These are phyloP conservation scores for Argyrosomus regius DNA, from an alignment of 2,797 vertebrate genomes.

Conservation along the genomic window DNA sequence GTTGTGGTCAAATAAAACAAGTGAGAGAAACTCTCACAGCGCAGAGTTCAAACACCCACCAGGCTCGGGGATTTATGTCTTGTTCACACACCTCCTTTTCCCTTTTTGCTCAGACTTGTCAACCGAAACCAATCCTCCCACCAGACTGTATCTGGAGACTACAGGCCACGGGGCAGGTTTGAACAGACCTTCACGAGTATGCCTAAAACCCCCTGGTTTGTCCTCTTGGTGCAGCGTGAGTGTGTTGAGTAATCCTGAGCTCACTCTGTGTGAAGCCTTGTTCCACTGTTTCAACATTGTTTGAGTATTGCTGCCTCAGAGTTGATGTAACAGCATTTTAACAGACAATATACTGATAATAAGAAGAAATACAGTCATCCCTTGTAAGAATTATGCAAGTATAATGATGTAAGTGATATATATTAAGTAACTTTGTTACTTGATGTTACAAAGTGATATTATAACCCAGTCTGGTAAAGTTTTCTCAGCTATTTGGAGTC, in stretches of 20 bases:
- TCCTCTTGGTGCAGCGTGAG: slow-evolving; percentile 13
- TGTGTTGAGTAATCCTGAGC: slow-evolving; percentile 52
- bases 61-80: slow-evolving; percentile 3
- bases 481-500: not conserved
- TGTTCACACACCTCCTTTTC: slow-evolving; percentile 51
- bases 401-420: not conserved
- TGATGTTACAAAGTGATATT: not conserved
- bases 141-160: slow-evolving; percentile 55
- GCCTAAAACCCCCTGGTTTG: slow-evolving; percentile 36
- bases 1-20: not conserved
- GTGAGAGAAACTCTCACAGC: not conserved
- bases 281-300: not conserved
- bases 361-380: not conserved
- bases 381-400: not conserved
- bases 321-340: not conserved
- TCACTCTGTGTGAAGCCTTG: slow-evolving; percentile 6
- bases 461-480: not conserved
- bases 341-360: not conserved
- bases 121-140: slow-evolving; percentile 75
- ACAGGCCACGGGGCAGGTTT: slow-evolving; percentile 69
- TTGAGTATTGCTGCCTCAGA: not conserved
- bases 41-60: slow-evolving; percentile 26
- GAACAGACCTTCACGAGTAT: slow-evolving; percentile 69
- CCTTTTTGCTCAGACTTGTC: slow-evolving; percentile 77
- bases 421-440: not conserved